Evolutionary conservation across 2,797 vertebrate species (phyloP).

Genomic region (Accipiter badius): DNA sequence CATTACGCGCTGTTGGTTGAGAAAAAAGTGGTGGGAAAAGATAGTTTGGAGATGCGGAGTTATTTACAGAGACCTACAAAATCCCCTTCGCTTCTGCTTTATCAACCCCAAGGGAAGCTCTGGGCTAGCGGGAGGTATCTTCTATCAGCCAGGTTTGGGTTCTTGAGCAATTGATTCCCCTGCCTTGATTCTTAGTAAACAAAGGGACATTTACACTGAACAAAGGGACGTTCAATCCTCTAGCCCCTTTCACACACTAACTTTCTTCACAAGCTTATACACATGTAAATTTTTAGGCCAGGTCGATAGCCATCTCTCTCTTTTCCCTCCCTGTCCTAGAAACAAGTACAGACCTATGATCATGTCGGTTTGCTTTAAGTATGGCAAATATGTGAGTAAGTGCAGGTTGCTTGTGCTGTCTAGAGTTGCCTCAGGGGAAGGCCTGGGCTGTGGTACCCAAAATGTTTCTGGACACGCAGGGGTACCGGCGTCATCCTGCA

Average conservation of each 20-base stretch:
- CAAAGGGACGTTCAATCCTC: background rate
- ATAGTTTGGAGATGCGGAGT: background rate
- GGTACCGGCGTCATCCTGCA: background rate
- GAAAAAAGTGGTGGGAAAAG: background rate
- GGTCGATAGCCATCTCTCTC: background rate
- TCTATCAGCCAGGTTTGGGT: background rate
- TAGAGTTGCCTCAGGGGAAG: background rate
- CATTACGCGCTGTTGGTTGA: background rate
- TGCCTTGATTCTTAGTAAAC: background rate
- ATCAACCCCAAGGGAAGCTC: background rate
- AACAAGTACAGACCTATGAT: background rate
- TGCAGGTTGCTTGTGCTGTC: background rate
- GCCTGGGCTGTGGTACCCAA: background rate
- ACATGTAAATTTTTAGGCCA: constrained; percentile 31
- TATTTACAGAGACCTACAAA: background rate
- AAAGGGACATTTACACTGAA: background rate
- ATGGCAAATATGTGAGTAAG: background rate
- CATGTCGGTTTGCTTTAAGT: background rate
- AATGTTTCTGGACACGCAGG: background rate
- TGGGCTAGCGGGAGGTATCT: background rate
- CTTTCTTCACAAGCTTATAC: background rate
- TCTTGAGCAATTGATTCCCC: background rate
- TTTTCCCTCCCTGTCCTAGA: background rate
- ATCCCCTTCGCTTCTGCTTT: background rate
- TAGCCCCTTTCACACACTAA: background rate